Conservation (phyloP, 2,888 invertebrate species). For the Colletes collaris region DNA sequence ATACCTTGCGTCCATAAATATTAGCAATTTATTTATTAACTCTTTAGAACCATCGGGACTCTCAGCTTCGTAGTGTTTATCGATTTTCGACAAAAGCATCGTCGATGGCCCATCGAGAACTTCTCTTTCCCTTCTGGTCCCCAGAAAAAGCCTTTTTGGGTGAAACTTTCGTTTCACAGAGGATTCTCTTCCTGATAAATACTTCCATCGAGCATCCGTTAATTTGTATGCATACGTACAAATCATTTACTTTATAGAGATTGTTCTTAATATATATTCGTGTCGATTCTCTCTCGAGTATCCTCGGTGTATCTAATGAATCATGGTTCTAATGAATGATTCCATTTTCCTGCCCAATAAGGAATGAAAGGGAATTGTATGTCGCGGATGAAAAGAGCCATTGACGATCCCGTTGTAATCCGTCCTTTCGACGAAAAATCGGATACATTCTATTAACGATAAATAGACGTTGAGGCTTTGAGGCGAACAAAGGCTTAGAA, state of each 20-base stretch:
- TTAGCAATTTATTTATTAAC: not conserved
- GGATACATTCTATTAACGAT: not conserved
- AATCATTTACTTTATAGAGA: not conserved
- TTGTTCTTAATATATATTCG: too few species aligned
- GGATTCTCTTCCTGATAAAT: slow-evolving; percentile 18
- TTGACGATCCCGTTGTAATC: not conserved
- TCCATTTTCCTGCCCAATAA: not conserved
- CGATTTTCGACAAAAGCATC: slow-evolving; percentile 36
- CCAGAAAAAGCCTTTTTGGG: slow-evolving; percentile 10
- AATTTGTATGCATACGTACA: slow-evolving; percentile 38
- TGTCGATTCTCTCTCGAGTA: too few species aligned
- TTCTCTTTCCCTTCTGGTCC: not conserved
- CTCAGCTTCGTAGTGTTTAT: slow-evolving; percentile 13
- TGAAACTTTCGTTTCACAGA: slow-evolving; percentile 3
- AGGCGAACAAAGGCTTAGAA: not conserved
- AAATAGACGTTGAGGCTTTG: not conserved
- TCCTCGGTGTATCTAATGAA: too few species aligned
- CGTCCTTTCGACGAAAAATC: not conserved
- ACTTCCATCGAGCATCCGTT: slow-evolving; percentile 15
- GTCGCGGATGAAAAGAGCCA: not conserved
- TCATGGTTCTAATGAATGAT: not conserved
- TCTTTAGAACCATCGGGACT: not conserved
- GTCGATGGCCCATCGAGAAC: not conserved
- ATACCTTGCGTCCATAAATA: not conserved
- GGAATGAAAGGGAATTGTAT: not conserved